Percentiles rank a stretch among this genome's conserved stretches.
phyloP scores from a whole-genome alignment of 1,140 invertebrate genomes.

The Heliconius congener region DNA sequence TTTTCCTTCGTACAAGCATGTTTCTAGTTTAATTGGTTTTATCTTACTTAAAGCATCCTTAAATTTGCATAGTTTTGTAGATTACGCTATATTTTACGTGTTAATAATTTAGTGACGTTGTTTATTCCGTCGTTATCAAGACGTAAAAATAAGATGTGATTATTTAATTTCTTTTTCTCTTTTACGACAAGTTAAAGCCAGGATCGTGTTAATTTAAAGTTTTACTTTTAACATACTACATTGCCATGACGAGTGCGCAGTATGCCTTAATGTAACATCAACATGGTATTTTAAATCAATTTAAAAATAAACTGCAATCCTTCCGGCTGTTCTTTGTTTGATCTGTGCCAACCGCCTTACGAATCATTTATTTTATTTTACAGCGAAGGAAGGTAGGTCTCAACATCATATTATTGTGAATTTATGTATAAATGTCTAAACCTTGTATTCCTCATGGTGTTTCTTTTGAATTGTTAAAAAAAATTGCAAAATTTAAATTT shows the following conservation, averaged over 20 bases:
- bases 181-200: neutral
- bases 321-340: constrained; percentile 52
- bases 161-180: neutral
- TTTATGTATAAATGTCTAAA: neutral
- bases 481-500: too few relatives aligned
- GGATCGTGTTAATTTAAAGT: neutral
- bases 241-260: constrained; percentile 14
- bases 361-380: constrained; percentile 56
- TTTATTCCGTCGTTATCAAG: constrained; percentile 5
- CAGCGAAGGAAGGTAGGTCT: constrained; percentile 70
- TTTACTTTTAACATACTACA: neutral
- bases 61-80: neutral
- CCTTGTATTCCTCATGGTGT: neutral
- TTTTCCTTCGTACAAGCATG: constrained; percentile 14
- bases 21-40: neutral
- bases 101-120: constrained; percentile 22
- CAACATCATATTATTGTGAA: constrained; percentile 6
- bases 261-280: constrained; percentile 5
- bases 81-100: neutral
- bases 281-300: constrained; percentile 35
- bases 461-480: neutral
- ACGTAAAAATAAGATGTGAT: neutral
- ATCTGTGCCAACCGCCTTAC: constrained; percentile 48
- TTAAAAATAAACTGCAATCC: constrained; percentile 52
- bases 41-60: neutral